Conservation (phyloP, 1,140 invertebrate genomes). For the Amyelois transitella region DNA sequence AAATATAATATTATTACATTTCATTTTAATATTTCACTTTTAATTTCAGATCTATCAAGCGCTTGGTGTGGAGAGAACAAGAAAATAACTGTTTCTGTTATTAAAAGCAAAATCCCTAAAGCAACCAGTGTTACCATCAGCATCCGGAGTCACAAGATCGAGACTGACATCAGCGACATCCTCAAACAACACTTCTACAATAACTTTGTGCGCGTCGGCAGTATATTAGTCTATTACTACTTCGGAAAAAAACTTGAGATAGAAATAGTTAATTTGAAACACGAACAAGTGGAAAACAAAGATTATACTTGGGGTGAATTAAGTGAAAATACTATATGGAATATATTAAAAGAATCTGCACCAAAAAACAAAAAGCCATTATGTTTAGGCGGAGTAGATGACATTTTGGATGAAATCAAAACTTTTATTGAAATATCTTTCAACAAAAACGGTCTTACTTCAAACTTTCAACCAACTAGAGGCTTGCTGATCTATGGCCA, state of each 20-base stretch:
- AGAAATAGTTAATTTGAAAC: slow-evolving; percentile 56
- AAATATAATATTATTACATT: no score
- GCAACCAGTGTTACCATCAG: slow-evolving; percentile 44
- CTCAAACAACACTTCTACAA: slow-evolving; percentile 55
- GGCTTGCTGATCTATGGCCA: slow-evolving; percentile 89
- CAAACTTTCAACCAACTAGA: slow-evolving; percentile 75
- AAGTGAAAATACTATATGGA: slow-evolving; percentile 57
- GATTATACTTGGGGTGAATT: slow-evolving; percentile 49
- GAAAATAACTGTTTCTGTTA: slow-evolving; percentile 49
- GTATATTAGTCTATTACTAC: slow-evolving; percentile 58
- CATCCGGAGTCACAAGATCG: slow-evolving; percentile 46
- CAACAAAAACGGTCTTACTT: slow-evolving; percentile 45
- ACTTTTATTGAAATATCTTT: slow-evolving; percentile 76
- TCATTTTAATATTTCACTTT: no score
- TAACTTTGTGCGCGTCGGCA: slow-evolving; percentile 40
- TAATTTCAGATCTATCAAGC: slow-evolving; percentile 69
- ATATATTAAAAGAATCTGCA: slow-evolving; percentile 37
- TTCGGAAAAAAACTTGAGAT: slow-evolving; percentile 68
- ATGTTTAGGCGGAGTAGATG: slow-evolving; percentile 76
- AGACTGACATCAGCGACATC: slow-evolving; percentile 52
- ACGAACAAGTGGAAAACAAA: slow-evolving; percentile 21
- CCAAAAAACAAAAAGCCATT: slow-evolving; percentile 37
- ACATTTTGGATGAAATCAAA: slow-evolving; percentile 76
- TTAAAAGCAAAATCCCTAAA: slow-evolving; percentile 31
- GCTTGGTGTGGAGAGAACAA: slow-evolving; percentile 65